Evolutionary conservation across 1,140 invertebrate species (phyloP), one percentile per base, ranked within the genome.

Genomic region (Monomorium pharaonis): DNA sequence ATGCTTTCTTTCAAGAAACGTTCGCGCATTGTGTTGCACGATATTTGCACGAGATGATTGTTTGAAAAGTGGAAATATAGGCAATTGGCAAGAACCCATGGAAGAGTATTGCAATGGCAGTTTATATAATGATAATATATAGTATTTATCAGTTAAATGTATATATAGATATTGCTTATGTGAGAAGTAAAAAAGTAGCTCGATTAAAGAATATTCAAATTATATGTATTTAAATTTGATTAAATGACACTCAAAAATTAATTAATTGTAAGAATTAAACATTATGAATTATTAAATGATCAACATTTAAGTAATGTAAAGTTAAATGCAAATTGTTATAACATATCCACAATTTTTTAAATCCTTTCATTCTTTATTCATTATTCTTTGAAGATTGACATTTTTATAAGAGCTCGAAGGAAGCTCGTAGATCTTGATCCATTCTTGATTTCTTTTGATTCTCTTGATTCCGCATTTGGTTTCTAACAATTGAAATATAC

Each of bases 1-100:
- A 51, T 37, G 47, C 77, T 72, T 69, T 85, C 42, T 49, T 80
- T 51, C 76, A 24, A 33, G 51, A 69, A n/a, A 85, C 42, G 37
- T 49, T 56, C 14, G 60, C 27, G 47, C 12, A 14, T 42, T 49
- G 67, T 72, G 62, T 30, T 24, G 54, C 30, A 18, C 14, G 58
- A 37, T 44, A 63, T 62, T 60, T 49, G 76, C 42, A 24, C 4
- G 51, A 51, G n/a, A 12, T 63, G 18, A 49, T 62, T 21, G 24
- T 37, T 62, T 62, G 42, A n/a, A 37, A 51, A 33, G 37, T 21
- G 24, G 42, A 74, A 74, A 72, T 24, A 24, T 27, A 42, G 37
- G 12, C n/a, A 42, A 54, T 42, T 33, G 21, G 24, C 14, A 69
- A 47, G 16, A 18, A 1, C 37, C 12, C 0, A 3, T 42, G 14